These are phyloP conservation scores for Gryllus longicercus DNA, from an alignment of 2,888 invertebrate species.

Conservation along the genomic window DNA sequence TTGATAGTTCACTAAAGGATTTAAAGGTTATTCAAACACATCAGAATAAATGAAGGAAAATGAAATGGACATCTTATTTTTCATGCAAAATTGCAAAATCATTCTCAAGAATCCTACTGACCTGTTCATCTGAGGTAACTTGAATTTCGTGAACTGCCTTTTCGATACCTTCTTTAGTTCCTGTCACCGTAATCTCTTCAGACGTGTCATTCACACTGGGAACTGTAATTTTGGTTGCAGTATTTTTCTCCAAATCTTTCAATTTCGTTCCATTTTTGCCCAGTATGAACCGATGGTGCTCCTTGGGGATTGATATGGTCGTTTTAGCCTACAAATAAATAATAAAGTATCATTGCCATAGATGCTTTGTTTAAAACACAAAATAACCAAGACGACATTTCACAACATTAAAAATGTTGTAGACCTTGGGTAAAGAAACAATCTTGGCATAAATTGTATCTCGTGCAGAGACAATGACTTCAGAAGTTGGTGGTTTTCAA, in stretches of 20 bases:
- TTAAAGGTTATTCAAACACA: too few species aligned
- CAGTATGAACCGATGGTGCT: conserved; percentile 92
- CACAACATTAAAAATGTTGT: too few species aligned
- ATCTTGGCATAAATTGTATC: too few species aligned
- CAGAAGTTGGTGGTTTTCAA: too few species aligned
- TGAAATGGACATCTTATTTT: too few species aligned
- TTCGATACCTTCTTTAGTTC: conserved; percentile 94
- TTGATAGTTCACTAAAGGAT: too few species aligned
- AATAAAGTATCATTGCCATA: conserved; percentile 25
- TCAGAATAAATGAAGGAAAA: too few species aligned
- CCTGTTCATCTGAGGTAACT: conserved; percentile 91
- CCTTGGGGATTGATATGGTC: conserved; percentile 86
- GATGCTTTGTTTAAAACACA: too few species aligned
- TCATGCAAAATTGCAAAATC: too few species aligned
- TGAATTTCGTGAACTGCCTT: conserved; percentile 93
- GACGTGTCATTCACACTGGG: conserved; percentile 82
- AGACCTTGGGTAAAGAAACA: too few species aligned
- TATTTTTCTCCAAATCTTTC: conserved; percentile 84
- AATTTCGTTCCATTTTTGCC: conserved; percentile 78
- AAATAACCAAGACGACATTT: too few species aligned
- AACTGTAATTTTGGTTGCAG: conserved; percentile 91
- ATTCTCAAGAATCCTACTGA: conserved; percentile 42
- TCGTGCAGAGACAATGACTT: too few species aligned
- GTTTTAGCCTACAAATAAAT: conserved; percentile 61
- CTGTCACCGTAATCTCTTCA: conserved; percentile 80